Evolutionary conservation across 2,888 invertebrate species (phyloP).

Genomic region (Portevinia maculata): DNA sequence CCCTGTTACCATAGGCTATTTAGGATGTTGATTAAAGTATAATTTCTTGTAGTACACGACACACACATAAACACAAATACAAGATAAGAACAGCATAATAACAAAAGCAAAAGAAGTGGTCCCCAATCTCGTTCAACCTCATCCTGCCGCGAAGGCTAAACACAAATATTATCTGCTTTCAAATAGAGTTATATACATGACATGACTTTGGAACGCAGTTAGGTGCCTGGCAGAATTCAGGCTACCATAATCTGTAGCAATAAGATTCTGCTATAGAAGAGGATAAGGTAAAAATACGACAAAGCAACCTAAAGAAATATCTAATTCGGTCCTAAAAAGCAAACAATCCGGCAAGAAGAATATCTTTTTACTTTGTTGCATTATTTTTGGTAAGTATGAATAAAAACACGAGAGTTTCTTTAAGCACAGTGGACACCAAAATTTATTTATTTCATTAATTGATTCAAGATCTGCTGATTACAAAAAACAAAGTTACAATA

Average conservation of each 20-base stretch:
- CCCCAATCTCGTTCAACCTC: background rate
- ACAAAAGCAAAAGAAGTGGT: conserved; percentile 5
- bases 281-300: background rate
- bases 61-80: conserved; percentile 9
- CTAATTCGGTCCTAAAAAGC: conserved; percentile 9
- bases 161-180: conserved; percentile 55
- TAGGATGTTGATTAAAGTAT: conserved; percentile 60
- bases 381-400: conserved; percentile 34
- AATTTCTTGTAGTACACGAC: conserved; percentile 36
- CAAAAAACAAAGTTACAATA: no score
- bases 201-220: conserved; percentile 30
- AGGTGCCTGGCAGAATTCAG: conserved; percentile 20
- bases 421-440: no score
- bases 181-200: conserved; percentile 53
- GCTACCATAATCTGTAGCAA: conserved; percentile 23
- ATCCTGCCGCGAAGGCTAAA: conserved; percentile 1
- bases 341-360: conserved; percentile 3
- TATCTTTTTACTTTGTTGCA: conserved; percentile 28
- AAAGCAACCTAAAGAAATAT: conserved; percentile 8
- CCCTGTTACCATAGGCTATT: conserved; percentile 5
- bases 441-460: no score
- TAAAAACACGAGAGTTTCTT: no score
- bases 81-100: background rate
- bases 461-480: no score
- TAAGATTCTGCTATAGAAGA: background rate